phyloP scores from a whole-genome alignment of 2,797 vertebrate species.

The Setipinna tenuifilis region DNA sequence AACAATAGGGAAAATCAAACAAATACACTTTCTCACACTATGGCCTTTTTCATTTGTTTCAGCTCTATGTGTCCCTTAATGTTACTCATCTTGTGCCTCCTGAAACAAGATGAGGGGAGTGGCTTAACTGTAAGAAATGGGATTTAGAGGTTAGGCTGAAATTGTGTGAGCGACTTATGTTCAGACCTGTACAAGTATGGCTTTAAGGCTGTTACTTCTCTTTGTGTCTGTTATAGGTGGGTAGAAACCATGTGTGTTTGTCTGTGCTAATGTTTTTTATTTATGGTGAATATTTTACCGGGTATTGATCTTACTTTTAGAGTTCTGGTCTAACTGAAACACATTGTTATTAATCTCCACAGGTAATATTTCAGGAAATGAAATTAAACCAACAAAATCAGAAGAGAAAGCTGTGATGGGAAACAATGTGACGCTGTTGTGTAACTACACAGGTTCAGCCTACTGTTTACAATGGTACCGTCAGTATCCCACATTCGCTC shows the following conservation, averaged over 20 bases:
- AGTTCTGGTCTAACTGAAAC: too few relatives aligned
- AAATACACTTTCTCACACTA: too few relatives aligned
- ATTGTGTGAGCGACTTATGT: not conserved
- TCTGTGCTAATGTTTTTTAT: too few relatives aligned
- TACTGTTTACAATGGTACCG: slow-evolving; percentile 8
- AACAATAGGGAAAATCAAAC: too few relatives aligned
- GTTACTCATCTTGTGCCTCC: not conserved
- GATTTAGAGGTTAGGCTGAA: not conserved
- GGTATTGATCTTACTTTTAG: too few relatives aligned
- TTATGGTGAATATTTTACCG: too few relatives aligned
- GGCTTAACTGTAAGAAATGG: not conserved
- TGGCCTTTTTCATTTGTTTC: too few relatives aligned
- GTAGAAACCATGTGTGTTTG: not conserved
- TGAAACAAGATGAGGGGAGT: not conserved
- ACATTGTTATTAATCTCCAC: too few relatives aligned
- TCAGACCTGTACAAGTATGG: not conserved
- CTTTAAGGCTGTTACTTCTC: not conserved
- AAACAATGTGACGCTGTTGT: not conserved
- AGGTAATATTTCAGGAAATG: too few relatives aligned
- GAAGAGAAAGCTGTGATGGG: too few relatives aligned
- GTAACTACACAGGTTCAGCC: not conserved
- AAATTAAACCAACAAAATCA: too few relatives aligned
- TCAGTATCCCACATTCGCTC: not conserved
- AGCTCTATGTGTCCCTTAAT: too few relatives aligned
- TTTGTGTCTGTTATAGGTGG: not conserved